These are phyloP conservation scores for Alloplasta piceator DNA, from an alignment of 2,888 invertebrate genomes.

Conservation along the genomic window DNA sequence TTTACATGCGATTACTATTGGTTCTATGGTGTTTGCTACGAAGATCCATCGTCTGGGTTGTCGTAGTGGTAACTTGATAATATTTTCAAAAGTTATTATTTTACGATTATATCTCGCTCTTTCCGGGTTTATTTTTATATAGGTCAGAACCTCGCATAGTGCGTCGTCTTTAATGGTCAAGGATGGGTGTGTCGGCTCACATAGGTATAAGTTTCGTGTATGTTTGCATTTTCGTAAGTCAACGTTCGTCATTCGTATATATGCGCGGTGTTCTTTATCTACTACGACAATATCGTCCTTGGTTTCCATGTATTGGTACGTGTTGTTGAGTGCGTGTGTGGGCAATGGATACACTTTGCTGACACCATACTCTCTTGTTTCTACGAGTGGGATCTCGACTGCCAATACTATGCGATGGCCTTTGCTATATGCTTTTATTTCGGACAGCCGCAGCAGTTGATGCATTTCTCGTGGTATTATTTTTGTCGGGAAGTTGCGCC, in stretches of 20 bases:
- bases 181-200: not conserved
- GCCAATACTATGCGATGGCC: not conserved
- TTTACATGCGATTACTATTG: not conserved
- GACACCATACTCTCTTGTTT: not conserved
- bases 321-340: not conserved
- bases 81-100: not conserved
- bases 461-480: not conserved
- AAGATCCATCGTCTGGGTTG: conserved; percentile 16
- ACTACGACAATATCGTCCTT: conserved; percentile 5
- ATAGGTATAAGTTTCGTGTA: not conserved
- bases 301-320: conserved; percentile 11
- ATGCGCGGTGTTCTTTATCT: not conserved
- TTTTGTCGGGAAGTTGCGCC: not conserved
- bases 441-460: not conserved
- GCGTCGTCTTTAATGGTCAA: not conserved
- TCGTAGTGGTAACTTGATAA: not conserved
- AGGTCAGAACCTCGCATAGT: conserved; percentile 10
- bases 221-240: conserved; percentile 14
- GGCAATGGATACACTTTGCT: conserved; percentile 23
- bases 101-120: not conserved
- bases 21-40: not conserved
- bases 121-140: not conserved
- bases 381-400: conserved; percentile 10
- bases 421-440: not conserved
- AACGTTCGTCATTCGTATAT: not conserved